These are phyloP conservation scores for Steatornis caripensis DNA, from an alignment of 2,113 vertebrate genomes.

Conservation along the genomic window DNA sequence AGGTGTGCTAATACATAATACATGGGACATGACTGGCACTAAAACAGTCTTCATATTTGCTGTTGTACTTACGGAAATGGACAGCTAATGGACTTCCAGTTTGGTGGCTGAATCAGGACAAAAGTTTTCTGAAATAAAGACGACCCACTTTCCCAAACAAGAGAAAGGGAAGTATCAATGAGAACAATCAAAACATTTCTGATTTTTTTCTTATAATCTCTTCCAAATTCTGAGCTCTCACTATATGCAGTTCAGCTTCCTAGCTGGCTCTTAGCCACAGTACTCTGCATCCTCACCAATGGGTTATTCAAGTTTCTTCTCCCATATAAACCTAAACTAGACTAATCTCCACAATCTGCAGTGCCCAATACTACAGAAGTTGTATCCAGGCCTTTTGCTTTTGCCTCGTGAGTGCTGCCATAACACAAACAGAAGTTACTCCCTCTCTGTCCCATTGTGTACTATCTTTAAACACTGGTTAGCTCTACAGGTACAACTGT, in stretches of 20 bases:
- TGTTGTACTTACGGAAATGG: not conserved
- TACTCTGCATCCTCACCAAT: not conserved
- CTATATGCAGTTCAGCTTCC: not conserved
- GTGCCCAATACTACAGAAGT: not conserved
- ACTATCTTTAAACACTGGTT: not conserved
- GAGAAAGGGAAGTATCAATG: not conserved
- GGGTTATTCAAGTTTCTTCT: not conserved
- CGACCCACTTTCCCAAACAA: not conserved
- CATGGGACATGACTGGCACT: not conserved
- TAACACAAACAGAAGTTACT: not conserved
- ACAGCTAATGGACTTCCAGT: not conserved
- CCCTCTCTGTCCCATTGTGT: not conserved
- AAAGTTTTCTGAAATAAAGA: not conserved
- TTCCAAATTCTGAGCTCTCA: not conserved
- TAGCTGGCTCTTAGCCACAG: not conserved
- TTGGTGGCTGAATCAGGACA: not conserved
- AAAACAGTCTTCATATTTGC: not conserved
- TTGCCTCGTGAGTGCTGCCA: not conserved
- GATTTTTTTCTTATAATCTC: not conserved
- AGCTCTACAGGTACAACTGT: not conserved
- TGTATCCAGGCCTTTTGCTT: not conserved
- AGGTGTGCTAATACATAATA: not conserved
- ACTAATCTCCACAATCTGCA: not conserved
- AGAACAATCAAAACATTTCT: not conserved
- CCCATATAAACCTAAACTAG: not conserved